A percentile compares a stretch with the other conserved stretches of the same genome.
Evolutionary conservation across 2,888 invertebrate species (phyloP).

Genomic region (Belgica antarctica): DNA sequence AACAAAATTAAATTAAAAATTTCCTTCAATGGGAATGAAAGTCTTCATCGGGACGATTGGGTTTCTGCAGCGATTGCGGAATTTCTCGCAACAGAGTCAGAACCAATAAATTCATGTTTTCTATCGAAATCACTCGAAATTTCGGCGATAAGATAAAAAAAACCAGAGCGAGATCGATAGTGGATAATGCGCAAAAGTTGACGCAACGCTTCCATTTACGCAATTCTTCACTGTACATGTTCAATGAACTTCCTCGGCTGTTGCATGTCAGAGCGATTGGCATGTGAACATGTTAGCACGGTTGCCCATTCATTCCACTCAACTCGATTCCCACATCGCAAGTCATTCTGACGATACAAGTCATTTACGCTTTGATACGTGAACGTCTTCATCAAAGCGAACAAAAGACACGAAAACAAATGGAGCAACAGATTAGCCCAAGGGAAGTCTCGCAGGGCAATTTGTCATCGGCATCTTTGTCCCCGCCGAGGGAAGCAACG

Average conservation of each 20-base stretch:
- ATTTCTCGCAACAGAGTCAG: too few relatives aligned
- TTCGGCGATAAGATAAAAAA: conserved; percentile 1
- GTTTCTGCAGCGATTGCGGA: too few relatives aligned
- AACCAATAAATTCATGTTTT: too few relatives aligned
- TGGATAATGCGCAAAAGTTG: neutral
- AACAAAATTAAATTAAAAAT: too few relatives aligned
- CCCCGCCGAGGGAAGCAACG: neutral
- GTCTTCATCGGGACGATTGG: too few relatives aligned
- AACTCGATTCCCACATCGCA: neutral
- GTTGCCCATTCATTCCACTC: neutral
- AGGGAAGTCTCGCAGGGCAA: too few relatives aligned
- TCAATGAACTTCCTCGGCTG: neutral
- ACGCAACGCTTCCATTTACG: conserved; percentile 4
- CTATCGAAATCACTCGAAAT: neutral
- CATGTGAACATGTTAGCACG: neutral
- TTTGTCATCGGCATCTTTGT: conserved; percentile 1
- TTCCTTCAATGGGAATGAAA: too few relatives aligned
- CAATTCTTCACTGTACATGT: neutral
- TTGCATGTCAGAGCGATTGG: neutral
- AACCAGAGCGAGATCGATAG: neutral
- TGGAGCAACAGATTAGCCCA: neutral
- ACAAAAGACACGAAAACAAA: neutral
- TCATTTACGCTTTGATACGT: neutral
- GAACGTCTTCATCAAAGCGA: too few relatives aligned
- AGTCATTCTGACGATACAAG: neutral